Percentiles rank a stretch among this genome's conserved stretches.
Evolutionary conservation across 2,797 vertebrate genomes (phyloP).

Genomic region (Neopelma chrysocephalum): DNA sequence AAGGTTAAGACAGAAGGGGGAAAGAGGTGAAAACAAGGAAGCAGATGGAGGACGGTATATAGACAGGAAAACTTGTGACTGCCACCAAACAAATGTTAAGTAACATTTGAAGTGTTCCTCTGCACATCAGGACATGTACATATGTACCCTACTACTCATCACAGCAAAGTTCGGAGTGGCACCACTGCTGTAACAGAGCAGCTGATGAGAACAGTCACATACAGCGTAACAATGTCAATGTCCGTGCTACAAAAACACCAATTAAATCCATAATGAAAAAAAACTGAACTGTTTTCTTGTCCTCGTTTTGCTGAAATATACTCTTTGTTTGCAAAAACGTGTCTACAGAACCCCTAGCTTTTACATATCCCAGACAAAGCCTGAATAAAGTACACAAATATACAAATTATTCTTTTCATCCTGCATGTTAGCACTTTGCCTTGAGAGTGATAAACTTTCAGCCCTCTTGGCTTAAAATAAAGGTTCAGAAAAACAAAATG

Average conservation of each 20-base stretch:
- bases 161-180: not conserved
- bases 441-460: not conserved
- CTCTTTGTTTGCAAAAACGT: not conserved
- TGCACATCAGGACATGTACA: not conserved
- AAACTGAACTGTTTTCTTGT: rapidly evolving
- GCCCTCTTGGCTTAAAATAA: not conserved
- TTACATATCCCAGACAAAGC: not conserved
- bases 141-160: rapidly evolving
- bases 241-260: not conserved
- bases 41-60: not conserved
- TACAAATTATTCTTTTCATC: not conserved
- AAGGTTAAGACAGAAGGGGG: not conserved
- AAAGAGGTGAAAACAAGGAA: not conserved
- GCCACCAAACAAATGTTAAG: not conserved
- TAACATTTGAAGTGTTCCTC: not conserved
- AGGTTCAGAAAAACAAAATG: not conserved
- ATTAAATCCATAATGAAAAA: not conserved
- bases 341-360: not conserved
- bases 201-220: not conserved
- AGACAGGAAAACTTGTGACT: not conserved
- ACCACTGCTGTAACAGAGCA: not conserved
- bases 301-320: not conserved
- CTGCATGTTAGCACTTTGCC: not conserved
- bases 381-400: not conserved
- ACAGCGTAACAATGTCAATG: rapidly evolving